Conservation (phyloP, 2,113 vertebrate genomes). For the Callionymus lyra region DNA sequence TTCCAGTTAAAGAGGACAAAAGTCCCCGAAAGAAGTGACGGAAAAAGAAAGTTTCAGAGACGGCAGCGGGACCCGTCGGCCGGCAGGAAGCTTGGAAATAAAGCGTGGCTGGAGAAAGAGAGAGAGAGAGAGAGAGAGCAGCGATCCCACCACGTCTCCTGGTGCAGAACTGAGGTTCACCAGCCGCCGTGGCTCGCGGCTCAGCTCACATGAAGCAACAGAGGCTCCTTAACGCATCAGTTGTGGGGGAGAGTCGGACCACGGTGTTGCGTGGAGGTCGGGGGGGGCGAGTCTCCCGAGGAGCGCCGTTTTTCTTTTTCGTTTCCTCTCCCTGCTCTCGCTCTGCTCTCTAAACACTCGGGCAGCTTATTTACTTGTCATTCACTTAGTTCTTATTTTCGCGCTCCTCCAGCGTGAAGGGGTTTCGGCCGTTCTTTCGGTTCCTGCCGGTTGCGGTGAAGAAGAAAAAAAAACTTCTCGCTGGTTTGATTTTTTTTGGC, state of each 20-base stretch:
- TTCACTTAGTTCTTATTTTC: background rate
- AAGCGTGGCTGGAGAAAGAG: slow-evolving; percentile 50
- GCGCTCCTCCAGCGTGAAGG: background rate
- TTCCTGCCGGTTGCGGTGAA: background rate
- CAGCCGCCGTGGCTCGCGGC: slow-evolving; percentile 53
- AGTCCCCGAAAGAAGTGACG: background rate
- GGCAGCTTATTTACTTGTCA: slow-evolving; percentile 41
- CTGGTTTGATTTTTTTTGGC: background rate
- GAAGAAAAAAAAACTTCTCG: background rate
- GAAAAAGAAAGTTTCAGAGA: background rate
- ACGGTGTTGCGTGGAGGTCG: slow-evolving; percentile 46
- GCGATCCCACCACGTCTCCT: slow-evolving; percentile 51
- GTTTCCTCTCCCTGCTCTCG: background rate
- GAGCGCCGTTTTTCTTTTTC: slow-evolving; percentile 12
- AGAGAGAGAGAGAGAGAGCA: slow-evolving; percentile 9
- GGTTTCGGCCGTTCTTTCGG: slow-evolving; percentile 8
- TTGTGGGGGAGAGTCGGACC: slow-evolving; percentile 39
- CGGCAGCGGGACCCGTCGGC: slow-evolving; percentile 16
- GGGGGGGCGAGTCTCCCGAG: slow-evolving; percentile 45
- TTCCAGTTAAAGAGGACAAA: slow-evolving; percentile 24
- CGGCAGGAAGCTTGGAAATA: slow-evolving; percentile 54
- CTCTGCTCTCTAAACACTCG: slow-evolving; percentile 18
- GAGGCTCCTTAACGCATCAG: slow-evolving; percentile 49
- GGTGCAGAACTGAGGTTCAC: slow-evolving; percentile 55
- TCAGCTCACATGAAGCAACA: slow-evolving; percentile 47